These are phyloP conservation scores for Watersipora subatra DNA, from an alignment of 1,140 invertebrate species.

Conservation along the genomic window DNA sequence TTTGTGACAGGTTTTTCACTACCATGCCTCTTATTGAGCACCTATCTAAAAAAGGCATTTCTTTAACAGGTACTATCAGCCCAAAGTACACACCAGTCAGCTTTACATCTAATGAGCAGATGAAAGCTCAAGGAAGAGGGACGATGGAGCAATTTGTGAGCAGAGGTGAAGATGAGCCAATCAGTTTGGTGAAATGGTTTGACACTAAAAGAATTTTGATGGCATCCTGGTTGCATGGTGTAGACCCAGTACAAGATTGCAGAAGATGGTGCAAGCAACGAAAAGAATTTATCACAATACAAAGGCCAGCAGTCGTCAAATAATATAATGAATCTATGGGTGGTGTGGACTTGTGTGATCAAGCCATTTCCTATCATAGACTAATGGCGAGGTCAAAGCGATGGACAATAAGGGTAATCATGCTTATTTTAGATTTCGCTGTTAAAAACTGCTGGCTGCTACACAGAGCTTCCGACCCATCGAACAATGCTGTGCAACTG, in stretches of 20 bases:
- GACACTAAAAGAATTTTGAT: slow-evolving; percentile 25
- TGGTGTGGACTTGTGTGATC: slow-evolving; percentile 40
- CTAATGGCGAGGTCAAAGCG: slow-evolving; percentile 35
- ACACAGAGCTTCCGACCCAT: slow-evolving; percentile 5
- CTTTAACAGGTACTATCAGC: neutral
- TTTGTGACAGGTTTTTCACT: slow-evolving; percentile 32
- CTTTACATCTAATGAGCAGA: neutral
- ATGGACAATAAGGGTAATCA: slow-evolving; percentile 39
- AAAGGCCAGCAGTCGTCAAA: slow-evolving; percentile 37
- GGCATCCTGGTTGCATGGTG: slow-evolving; percentile 30
- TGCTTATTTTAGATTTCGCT: slow-evolving; percentile 37
- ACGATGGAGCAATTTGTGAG: neutral
- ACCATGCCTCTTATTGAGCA: slow-evolving; percentile 13
- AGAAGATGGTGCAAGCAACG: slow-evolving; percentile 22
- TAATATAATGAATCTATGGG: slow-evolving; percentile 44
- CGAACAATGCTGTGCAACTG: neutral
- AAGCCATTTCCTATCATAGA: slow-evolving; percentile 36
- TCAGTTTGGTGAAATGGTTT: slow-evolving; percentile 9
- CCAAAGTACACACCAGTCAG: neutral
- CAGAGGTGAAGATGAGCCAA: neutral
- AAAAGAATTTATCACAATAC: slow-evolving; percentile 25
- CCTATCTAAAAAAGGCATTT: neutral
- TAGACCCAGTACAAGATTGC: slow-evolving; percentile 23
- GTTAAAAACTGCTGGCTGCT: slow-evolving; percentile 24
- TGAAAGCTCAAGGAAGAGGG: neutral